phyloP scores from a whole-genome alignment of 2,113 vertebrate species.

The Mesitornis unicolor region DNA sequence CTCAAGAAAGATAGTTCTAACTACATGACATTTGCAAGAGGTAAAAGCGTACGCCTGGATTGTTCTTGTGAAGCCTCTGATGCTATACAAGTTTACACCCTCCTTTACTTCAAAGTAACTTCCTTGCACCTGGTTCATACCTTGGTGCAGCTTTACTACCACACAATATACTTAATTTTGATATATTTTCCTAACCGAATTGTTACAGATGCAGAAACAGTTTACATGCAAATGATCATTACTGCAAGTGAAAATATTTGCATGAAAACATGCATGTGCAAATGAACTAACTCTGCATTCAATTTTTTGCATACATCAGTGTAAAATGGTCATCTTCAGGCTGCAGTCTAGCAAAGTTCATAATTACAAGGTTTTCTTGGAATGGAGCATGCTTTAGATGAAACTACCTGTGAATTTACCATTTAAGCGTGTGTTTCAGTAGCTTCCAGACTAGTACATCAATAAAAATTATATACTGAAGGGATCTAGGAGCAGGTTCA shows the following conservation, averaged over 20 bases:
- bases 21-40: neutral
- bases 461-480: neutral
- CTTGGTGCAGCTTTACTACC: neutral
- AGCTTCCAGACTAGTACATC: neutral
- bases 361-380: neutral
- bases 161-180: neutral
- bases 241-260: neutral
- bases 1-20: neutral
- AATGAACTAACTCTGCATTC: neutral
- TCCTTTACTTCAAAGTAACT: neutral
- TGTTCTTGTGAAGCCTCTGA: neutral
- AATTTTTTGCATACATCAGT: neutral
- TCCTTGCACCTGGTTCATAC: neutral
- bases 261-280: neutral
- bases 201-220: neutral
- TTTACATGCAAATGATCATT: neutral
- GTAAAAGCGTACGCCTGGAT: neutral
- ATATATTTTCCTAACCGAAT: neutral
- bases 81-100: neutral
- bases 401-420: neutral
- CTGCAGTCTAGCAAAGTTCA: neutral
- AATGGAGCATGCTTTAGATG: neutral
- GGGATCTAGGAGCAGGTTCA: neutral
- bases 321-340: neutral
- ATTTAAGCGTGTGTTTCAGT: neutral